These are phyloP conservation scores for Proterorhinus semilunaris DNA, from an alignment of 2,113 vertebrate species.

Conservation along the genomic window DNA sequence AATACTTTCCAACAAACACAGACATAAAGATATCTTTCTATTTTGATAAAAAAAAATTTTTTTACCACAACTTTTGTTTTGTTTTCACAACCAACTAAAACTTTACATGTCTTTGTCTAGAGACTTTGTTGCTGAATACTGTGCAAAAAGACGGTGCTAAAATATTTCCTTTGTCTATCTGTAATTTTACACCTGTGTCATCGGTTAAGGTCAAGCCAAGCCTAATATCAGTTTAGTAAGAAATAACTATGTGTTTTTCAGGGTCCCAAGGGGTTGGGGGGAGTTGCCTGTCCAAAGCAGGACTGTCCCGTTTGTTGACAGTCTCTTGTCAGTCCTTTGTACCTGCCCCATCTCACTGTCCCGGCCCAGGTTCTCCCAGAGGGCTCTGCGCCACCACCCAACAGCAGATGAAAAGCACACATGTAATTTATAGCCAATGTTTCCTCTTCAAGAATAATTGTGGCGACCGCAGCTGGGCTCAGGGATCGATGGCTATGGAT, in stretches of 20 bases:
- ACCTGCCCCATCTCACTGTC: constrained; percentile 83
- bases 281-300: neutral
- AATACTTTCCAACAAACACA: no score
- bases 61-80: no score
- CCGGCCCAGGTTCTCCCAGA: constrained; percentile 79
- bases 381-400: constrained; percentile 85
- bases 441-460: constrained; percentile 99
- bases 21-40: no score
- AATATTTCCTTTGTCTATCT: neutral
- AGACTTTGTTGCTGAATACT: no score
- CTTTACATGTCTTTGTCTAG: no score
- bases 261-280: neutral
- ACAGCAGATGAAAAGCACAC: constrained; percentile 97
- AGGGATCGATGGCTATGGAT: constrained; percentile 97
- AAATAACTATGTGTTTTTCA: neutral
- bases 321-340: constrained; percentile 30
- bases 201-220: neutral
- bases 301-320: constrained; percentile 44
- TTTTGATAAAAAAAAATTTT: no score
- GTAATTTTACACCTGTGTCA: neutral
- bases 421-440: constrained; percentile 98
- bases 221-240: constrained; percentile 3
- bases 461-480: constrained; percentile 85
- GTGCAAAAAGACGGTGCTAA: no score
- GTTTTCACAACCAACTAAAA: no score